Base-by-base conservation (phyloP, 2,797 vertebrate genomes). In the Taeniopygia guttata region DNA sequence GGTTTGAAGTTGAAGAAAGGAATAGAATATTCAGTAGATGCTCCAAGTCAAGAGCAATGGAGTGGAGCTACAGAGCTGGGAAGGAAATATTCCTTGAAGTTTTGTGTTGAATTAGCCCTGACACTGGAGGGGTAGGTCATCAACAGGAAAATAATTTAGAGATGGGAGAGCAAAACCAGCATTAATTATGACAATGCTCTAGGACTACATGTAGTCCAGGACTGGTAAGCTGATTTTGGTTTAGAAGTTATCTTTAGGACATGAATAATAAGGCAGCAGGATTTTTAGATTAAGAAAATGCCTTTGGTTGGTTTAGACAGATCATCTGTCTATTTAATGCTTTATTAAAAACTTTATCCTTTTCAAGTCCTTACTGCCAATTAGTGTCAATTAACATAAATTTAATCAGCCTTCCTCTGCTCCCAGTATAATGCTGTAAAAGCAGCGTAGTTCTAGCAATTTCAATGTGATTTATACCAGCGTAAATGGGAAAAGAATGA, bases 341-440 rank as follows among this genome's bases (percentile, higher is more conserved):
- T 81, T 87, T 93, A 90, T 94, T 92, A 89, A 95, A 93, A 94
- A 77, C 74, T 90, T 94, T 49, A 94, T 87, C 59, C 38, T 79
- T 69, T 90, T 93, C 42, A 77, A 87, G 67, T 91, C 63, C 55
- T 93, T 89, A 87, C 56, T 84, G 81, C 27, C 89, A 93, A 92
- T 96, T 95, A 92, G 46, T 85, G 81, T 80, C 86, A 94, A 92
- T 93, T 94, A 93, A 79, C 70, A 89, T 60, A 29, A 88, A 95
- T 92, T 87, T 92, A 92, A 93, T 92, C 81, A 94, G 34, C 9
- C 16, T 9, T 11, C 74, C 90, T 87, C 56, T 87, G 62, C 56
- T 94, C 42, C 32, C 56, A 83, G 67, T 80, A 79, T 21, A 84
- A 79, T 52, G 67, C 36, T 0, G 0, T 84, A 93, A 93, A 84